Conservation (phyloP, 2,113 vertebrate genomes). For the Prunella himalayana region DNA sequence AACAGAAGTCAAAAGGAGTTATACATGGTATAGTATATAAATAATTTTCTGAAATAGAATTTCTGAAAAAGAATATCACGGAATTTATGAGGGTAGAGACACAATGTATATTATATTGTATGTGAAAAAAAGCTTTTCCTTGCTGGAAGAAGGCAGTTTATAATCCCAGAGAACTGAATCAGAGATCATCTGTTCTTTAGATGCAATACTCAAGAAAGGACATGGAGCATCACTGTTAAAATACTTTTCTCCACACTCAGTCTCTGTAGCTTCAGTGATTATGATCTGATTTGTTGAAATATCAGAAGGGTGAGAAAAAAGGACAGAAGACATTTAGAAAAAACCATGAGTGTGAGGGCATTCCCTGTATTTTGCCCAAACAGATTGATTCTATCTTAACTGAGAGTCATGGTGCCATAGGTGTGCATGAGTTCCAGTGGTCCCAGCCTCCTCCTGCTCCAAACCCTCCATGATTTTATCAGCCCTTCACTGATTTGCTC, state of each 20-base stretch:
- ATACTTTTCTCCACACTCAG: neutral
- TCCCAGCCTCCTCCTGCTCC: neutral
- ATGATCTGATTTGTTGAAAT: neutral
- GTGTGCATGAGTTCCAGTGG: neutral
- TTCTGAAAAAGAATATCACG: neutral
- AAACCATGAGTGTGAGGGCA: neutral
- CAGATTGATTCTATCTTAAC: neutral
- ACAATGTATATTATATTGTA: neutral
- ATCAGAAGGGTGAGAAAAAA: neutral
- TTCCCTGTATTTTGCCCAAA: neutral
- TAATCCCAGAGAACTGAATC: neutral
- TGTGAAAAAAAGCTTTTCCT: neutral
- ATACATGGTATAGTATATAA: accelerated
- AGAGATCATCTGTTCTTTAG: neutral
- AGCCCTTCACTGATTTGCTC: neutral
- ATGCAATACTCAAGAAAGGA: neutral
- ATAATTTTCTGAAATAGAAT: neutral
- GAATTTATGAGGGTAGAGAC: neutral
- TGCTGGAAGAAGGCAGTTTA: neutral
- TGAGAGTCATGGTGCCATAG: neutral
- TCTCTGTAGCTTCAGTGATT: neutral
- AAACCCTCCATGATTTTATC: neutral
- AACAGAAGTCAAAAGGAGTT: neutral
- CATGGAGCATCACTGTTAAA: neutral
- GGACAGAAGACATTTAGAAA: neutral